Evolutionary conservation across 2,888 invertebrate genomes (phyloP), one percentile per base, ranked within the genome.

Genomic region (Auanema sp.): DNA sequence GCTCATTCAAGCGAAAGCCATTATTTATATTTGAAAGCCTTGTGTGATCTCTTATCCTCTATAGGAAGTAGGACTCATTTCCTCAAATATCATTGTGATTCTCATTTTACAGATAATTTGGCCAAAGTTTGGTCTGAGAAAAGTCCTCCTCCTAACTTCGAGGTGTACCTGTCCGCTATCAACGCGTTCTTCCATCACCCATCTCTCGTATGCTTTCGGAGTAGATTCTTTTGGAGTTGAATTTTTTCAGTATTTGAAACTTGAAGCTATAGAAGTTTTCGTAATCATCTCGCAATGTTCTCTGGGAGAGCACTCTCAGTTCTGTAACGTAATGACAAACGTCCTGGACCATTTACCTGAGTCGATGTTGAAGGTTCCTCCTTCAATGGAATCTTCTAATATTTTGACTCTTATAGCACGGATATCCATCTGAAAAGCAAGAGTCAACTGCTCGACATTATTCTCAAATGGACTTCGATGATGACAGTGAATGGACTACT

Each of bases 401-500:
- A 47, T 5, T 23, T 25, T 10, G 5, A 5, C 11, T 2, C 6
- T 49, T 57, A 41, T 25, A 72, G 71, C 50, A 58, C 10, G 69
- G 75, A 11, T 54, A 62, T 42, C 62, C 67, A 14, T 66, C 58
- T 3, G 52, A 50, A 55, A 60, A 33, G 43, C 50, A 55, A 8
- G 57, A 59, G 8, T 57, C 68, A 4, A 51, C 57, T 47, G 68
- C 77, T 4, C 43, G 51, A 1, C 74, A 79, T 44, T 78, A 76
- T 60, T 77, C 73, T 1, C 59, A 59, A 10, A 76, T 78, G 78
- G 78, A 78, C 52, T 78, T 68, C 56, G 77, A 78, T 12, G 70
- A 70, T 43, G 79, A 79, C 25, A 49, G 60, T 11, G 78, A 76
- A 33, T 68, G 71, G 60, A 56, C 57, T 14, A 68, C 74, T n/a